Conservation (phyloP, 2,888 invertebrate species). For the Ferrisia virgata region DNA sequence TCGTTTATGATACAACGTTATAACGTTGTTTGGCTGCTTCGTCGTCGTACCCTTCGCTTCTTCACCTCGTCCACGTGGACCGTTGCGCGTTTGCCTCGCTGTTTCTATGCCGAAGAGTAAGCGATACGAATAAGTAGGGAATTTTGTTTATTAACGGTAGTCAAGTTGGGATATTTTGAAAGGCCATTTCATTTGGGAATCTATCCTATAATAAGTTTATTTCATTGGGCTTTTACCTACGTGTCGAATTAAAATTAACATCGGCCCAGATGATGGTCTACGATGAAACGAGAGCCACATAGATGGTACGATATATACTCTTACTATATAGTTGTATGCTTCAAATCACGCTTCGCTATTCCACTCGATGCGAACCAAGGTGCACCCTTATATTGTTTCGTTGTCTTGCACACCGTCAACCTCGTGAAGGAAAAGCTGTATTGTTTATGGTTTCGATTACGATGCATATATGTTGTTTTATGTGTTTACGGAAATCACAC, state of each 20-base stretch:
- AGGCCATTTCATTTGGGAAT: conserved; percentile 6
- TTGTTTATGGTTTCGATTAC: background rate
- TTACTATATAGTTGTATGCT: background rate
- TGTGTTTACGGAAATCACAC: background rate
- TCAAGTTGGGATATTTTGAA: conserved; percentile 4
- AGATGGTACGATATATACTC: background rate
- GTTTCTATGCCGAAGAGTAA: background rate
- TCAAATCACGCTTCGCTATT: background rate
- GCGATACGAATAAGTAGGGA: background rate
- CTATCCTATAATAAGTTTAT: background rate
- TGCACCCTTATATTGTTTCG: no score
- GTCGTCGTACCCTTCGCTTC: background rate
- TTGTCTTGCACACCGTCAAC: background rate
- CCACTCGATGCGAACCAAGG: no score
- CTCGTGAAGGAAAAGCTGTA: background rate
- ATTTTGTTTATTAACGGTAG: conserved; percentile 21
- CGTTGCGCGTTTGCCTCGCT: background rate
- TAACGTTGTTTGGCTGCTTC: background rate
- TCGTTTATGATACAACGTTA: conserved; percentile 22
- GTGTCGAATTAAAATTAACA: conserved; percentile 21
- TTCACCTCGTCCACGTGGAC: background rate
- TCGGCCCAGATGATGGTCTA: no score
- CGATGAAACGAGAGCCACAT: background rate
- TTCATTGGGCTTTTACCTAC: conserved; percentile 4
- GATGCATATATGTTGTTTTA: background rate